Conservation (phyloP, 2,113 vertebrate genomes). For the Vombatus ursinus region DNA sequence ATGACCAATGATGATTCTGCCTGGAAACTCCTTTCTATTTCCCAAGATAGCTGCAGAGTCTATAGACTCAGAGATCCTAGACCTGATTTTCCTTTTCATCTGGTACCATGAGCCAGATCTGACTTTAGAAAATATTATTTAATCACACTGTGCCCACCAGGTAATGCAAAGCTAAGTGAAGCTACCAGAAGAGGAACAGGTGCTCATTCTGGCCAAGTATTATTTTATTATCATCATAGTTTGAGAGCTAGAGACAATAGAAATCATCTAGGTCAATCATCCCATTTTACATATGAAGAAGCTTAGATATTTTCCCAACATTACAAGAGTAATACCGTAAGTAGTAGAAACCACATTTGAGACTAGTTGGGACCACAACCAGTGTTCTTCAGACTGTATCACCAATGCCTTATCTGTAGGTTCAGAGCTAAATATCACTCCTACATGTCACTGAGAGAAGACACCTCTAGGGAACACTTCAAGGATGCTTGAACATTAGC, state of each 20-base stretch:
- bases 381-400: not conserved
- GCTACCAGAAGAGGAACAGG: not conserved
- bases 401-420: not conserved
- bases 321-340: not conserved
- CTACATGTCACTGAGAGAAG: not conserved
- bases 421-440: not conserved
- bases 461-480: not conserved
- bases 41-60: not conserved
- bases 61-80: not conserved
- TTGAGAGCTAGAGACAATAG: not conserved
- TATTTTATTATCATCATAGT: not conserved
- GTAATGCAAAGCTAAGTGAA: not conserved
- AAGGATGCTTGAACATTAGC: not conserved
- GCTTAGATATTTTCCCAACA: not conserved
- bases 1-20: fast-evolving
- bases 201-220: not conserved
- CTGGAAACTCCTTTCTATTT: not conserved
- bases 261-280: not conserved
- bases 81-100: not conserved
- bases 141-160: fast-evolving
- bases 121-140: not conserved
- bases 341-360: not conserved
- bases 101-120: not conserved
- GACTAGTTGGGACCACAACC: not conserved
- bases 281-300: not conserved